A percentile compares a stretch with the other conserved stretches of the same genome.
phyloP scores from a whole-genome alignment of 2,113 vertebrate genomes.

The Plectropomus leopardus region DNA sequence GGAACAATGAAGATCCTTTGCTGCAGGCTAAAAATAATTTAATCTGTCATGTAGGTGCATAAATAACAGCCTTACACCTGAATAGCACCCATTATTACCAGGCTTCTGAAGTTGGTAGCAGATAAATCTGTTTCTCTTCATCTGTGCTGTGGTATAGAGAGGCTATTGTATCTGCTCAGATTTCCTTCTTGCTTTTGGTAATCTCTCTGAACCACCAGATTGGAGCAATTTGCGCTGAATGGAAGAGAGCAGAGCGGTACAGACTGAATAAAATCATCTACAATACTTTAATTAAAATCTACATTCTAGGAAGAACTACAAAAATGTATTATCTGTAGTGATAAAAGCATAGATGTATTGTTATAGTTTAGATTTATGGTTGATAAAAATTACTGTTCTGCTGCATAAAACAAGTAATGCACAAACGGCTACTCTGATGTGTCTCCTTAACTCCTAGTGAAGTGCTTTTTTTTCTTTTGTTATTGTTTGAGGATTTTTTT shows the following conservation, averaged over 20 bases:
- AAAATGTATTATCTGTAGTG: constrained; percentile 22
- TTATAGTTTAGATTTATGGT: neutral
- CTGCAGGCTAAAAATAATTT: constrained; percentile 81
- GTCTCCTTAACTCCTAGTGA: neutral
- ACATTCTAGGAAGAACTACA: neutral
- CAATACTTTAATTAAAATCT: constrained; percentile 35
- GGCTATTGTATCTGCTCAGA: constrained; percentile 57
- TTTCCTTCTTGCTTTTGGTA: constrained; percentile 58
- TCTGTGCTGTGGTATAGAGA: constrained; percentile 47
- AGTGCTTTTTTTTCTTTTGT: constrained; percentile 6
- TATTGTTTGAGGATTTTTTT: neutral
- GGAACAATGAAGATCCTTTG: constrained; percentile 68
- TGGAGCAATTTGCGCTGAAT: constrained; percentile 54
- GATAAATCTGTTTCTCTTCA: constrained; percentile 74
- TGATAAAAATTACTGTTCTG: constrained; percentile 1
- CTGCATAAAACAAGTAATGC: constrained; percentile 1
- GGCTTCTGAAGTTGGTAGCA: constrained; percentile 63
- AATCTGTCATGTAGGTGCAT: constrained; percentile 79
- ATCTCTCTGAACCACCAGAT: constrained; percentile 70
- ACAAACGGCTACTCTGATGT: constrained; percentile 4
- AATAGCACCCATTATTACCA: constrained; percentile 77
- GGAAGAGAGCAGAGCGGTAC: neutral
- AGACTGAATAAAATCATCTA: constrained; percentile 38
- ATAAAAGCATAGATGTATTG: neutral
- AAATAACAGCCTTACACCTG: constrained; percentile 76